phyloP scores from a whole-genome alignment of 2,797 vertebrate species.

The Pangasius macronema region DNA sequence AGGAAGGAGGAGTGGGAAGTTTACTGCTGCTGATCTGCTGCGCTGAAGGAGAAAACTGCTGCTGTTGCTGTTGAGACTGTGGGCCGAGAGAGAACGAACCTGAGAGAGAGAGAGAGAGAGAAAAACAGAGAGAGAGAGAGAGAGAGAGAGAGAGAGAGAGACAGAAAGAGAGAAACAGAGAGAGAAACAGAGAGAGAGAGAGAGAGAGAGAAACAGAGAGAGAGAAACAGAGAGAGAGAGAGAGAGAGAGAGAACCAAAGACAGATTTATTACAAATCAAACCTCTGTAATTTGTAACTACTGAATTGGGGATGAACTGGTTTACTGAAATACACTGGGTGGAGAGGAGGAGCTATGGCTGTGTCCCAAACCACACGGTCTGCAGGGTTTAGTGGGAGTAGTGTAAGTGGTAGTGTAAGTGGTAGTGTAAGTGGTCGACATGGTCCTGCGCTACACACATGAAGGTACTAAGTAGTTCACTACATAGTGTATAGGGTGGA shows the following conservation, averaged over 20 bases:
- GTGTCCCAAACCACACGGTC: neutral
- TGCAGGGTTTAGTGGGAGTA: neutral
- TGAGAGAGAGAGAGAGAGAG: slow-evolving; percentile 51
- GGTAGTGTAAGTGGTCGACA: neutral
- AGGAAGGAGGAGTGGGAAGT: slow-evolving; percentile 68
- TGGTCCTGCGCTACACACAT: neutral
- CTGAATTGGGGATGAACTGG: neutral
- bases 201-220: too few relatives aligned
- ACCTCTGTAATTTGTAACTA: neutral
- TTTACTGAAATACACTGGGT: neutral
- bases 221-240: too few relatives aligned
- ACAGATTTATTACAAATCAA: neutral
- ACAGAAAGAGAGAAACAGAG: rapidly evolving
- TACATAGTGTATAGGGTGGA: neutral
- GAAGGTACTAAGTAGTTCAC: neutral
- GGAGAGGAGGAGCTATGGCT: neutral
- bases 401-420: neutral
- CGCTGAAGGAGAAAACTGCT: slow-evolving; percentile 77
- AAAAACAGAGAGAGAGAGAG: neutral
- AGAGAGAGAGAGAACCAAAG: neutral
- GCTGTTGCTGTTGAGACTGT: slow-evolving; percentile 81
- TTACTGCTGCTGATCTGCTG: slow-evolving; percentile 75
- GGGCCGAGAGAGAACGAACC: slow-evolving; percentile 80
- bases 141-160: rapidly evolving
- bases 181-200: neutral